These are phyloP conservation scores for Contarinia nasturtii DNA, from an alignment of 1,140 invertebrate genomes.

Conservation along the genomic window DNA sequence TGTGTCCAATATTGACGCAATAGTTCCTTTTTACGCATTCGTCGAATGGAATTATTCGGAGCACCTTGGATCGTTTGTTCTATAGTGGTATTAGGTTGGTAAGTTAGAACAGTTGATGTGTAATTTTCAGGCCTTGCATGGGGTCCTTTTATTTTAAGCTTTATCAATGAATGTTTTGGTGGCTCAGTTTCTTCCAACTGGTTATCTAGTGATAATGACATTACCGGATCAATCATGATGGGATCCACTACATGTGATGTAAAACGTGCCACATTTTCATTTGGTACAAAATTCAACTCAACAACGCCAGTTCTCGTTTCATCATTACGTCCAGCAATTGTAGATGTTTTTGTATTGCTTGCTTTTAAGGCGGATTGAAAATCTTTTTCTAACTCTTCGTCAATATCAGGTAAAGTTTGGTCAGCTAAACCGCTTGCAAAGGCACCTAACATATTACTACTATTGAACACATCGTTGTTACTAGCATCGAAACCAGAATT, in stretches of 20 bases:
- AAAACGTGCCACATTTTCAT: too few relatives aligned
- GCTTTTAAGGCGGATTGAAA: slow-evolving; percentile 41
- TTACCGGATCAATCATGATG: too few relatives aligned
- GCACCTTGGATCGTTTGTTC: not conserved
- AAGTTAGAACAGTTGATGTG: slow-evolving; percentile 1
- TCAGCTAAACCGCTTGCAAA: slow-evolving; percentile 43
- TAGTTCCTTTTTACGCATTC: slow-evolving; percentile 79
- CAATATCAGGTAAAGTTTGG: slow-evolving; percentile 44
- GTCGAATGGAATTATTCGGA: slow-evolving; percentile 36
- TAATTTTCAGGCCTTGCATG: slow-evolving; percentile 28
- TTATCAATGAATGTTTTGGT: slow-evolving; percentile 34
- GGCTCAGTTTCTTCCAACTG: too few relatives aligned
- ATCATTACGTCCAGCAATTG: not conserved
- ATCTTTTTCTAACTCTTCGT: slow-evolving; percentile 62
- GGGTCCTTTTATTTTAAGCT: slow-evolving; percentile 80
- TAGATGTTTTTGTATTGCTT: slow-evolving; percentile 25
- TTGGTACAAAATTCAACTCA: too few relatives aligned
- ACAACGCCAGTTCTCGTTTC: not conserved
- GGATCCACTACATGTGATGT: not conserved
- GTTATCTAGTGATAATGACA: too few relatives aligned
- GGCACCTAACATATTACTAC: slow-evolving; percentile 38
- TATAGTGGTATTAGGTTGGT: not conserved
- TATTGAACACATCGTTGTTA: slow-evolving; percentile 31
- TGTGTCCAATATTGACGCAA: slow-evolving; percentile 69
- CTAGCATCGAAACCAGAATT: slow-evolving; percentile 34